Conservation (phyloP, 2,888 invertebrate species). For the Lycophotia porphyrea region DNA sequence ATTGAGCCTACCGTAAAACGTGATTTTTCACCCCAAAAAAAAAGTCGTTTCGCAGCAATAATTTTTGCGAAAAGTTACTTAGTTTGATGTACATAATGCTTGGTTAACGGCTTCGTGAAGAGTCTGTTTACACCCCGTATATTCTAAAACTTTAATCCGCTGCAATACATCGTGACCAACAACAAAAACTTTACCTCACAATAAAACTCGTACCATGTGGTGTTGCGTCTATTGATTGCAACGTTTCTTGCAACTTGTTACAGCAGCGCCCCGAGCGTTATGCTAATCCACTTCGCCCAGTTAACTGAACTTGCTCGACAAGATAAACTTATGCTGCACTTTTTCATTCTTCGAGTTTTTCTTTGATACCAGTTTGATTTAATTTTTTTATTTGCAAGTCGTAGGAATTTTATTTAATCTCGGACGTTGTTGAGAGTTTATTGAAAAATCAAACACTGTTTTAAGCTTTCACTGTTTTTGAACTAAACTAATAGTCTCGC, state of each 20-base stretch:
- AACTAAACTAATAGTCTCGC: too few species aligned
- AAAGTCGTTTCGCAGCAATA: too few species aligned
- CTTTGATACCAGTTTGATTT: conserved; percentile 26
- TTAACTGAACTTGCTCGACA: conserved; percentile 51
- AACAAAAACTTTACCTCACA: conserved; percentile 1
- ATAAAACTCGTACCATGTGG: background rate
- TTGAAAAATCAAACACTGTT: too few species aligned
- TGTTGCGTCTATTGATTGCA: conserved; percentile 45
- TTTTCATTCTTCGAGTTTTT: conserved; percentile 45
- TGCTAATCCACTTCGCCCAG: conserved; percentile 51
- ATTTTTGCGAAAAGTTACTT: too few species aligned
- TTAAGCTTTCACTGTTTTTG: too few species aligned
- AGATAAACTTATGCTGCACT: conserved; percentile 56
- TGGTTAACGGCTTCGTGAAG: too few species aligned
- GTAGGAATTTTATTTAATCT: conserved; percentile 9
- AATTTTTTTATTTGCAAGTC: conserved; percentile 19
- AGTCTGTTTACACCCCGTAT: too few species aligned
- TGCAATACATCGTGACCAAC: background rate
- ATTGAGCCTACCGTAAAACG: too few species aligned
- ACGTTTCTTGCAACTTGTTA: conserved; percentile 54
- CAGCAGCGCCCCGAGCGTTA: conserved; percentile 42
- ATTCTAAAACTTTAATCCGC: background rate
- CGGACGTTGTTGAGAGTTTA: background rate
- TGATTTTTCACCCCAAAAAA: too few species aligned
- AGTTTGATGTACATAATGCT: too few species aligned